Conservation (phyloP, 2,888 invertebrate species). For the Stratiomys singularior region DNA sequence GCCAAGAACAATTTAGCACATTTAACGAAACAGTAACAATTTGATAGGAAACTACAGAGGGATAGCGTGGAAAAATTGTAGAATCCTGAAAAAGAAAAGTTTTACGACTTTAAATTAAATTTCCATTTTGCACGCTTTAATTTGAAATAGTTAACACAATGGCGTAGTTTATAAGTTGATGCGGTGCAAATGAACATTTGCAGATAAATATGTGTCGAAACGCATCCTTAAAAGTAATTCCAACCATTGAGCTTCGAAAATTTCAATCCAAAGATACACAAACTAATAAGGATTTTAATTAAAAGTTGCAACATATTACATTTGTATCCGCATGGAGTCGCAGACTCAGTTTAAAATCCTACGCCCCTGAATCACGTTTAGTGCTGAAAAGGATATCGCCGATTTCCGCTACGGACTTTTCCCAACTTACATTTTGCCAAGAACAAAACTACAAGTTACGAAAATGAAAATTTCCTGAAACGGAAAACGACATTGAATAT, state of each 20-base stretch:
- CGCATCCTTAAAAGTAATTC: no score
- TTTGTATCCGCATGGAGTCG: no score
- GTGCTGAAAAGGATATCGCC: slow-evolving; percentile 1
- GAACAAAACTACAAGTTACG: slow-evolving; percentile 29
- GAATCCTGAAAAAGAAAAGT: background rate
- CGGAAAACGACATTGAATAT: slow-evolving; percentile 53
- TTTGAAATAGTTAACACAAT: no score
- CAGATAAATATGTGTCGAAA: no score
- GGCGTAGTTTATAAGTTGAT: no score
- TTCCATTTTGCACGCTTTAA: background rate
- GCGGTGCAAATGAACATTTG: no score
- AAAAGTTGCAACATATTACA: no score
- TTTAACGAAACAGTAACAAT: slow-evolving; percentile 17
- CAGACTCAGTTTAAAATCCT: background rate
- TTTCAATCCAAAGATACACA: no score
- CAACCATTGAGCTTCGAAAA: no score
- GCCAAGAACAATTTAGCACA: slow-evolving; percentile 29
- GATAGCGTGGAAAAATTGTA: background rate
- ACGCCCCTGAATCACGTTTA: background rate
- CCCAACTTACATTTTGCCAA: background rate
- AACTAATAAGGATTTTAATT: no score
- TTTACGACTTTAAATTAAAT: background rate
- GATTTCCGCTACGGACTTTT: slow-evolving; percentile 33
- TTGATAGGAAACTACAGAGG: slow-evolving; percentile 10
- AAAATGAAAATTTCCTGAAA: slow-evolving; percentile 21